Evolutionary conservation across 2,888 invertebrate species (phyloP).

Genomic region (Andrena minutula): DNA sequence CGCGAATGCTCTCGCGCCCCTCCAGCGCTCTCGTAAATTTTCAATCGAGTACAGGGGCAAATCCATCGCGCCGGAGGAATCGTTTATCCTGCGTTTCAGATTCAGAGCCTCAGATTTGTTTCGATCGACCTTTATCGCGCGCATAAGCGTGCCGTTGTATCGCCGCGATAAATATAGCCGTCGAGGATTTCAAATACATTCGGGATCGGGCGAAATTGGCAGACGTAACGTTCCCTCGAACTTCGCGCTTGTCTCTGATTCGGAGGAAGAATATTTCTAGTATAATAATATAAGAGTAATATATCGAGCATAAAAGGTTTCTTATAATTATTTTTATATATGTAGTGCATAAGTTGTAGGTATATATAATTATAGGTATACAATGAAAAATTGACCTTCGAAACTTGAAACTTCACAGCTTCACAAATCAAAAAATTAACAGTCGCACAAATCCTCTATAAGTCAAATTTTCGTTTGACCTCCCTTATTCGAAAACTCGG

Average conservation of each 20-base stretch:
- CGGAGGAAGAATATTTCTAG: neutral
- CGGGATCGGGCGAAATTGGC: neutral
- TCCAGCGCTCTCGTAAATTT: conserved; percentile 70
- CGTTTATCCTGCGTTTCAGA: conserved; percentile 48
- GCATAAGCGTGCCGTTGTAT: conserved; percentile 13
- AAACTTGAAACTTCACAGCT: too few relatives aligned
- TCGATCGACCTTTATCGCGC: conserved; percentile 37
- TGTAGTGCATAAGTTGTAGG: too few relatives aligned
- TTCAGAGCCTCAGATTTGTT: conserved; percentile 55
- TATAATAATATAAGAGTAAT: too few relatives aligned
- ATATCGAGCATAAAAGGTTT: too few relatives aligned
- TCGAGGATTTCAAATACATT: neutral
- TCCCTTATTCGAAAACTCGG: too few relatives aligned
- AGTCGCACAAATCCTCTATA: too few relatives aligned
- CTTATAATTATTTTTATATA: too few relatives aligned
- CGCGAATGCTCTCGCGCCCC: conserved; percentile 37
- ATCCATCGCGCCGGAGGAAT: conserved; percentile 54
- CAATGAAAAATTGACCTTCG: too few relatives aligned
- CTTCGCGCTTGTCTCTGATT: neutral
- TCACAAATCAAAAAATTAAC: too few relatives aligned
- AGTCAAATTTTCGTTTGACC: too few relatives aligned
- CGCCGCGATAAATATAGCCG: conserved; percentile 27
- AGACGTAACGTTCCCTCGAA: neutral
- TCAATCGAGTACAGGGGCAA: conserved; percentile 51
- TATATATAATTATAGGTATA: too few relatives aligned